phyloP scores from a whole-genome alignment of 2,113 vertebrate species.

The Plotosus lineatus region DNA sequence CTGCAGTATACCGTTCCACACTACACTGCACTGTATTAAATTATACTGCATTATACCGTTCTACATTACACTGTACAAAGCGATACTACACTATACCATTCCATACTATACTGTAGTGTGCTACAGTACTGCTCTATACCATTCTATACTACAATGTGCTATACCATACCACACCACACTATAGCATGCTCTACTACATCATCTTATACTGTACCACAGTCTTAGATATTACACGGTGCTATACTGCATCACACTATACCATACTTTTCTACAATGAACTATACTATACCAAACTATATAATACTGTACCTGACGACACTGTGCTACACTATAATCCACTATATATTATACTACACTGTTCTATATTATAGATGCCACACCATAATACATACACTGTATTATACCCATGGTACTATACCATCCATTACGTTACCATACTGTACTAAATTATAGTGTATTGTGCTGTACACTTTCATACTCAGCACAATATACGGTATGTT shows the following conservation, averaged over 20 bases:
- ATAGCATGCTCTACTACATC: neutral
- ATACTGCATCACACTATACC: neutral
- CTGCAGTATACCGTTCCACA: neutral
- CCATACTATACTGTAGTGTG: neutral
- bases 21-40: neutral
- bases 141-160: neutral
- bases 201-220: neutral
- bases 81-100: neutral
- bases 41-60: neutral
- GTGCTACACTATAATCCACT: neutral
- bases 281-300: neutral
- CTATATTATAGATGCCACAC: too few relatives aligned
- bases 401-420: neutral
- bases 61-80: neutral
- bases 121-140: too few relatives aligned
- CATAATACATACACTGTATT: too few relatives aligned
- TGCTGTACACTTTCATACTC: too few relatives aligned
- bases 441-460: slow-evolving; percentile 44
- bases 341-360: neutral
- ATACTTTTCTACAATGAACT: neutral
- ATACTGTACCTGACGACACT: too few relatives aligned
- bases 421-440: slow-evolving; percentile 48
- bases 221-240: neutral
- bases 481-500: too few relatives aligned
- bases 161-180: neutral